These are phyloP conservation scores for Alosa sapidissima DNA, from an alignment of 2,797 vertebrate species.

Conservation along the genomic window DNA sequence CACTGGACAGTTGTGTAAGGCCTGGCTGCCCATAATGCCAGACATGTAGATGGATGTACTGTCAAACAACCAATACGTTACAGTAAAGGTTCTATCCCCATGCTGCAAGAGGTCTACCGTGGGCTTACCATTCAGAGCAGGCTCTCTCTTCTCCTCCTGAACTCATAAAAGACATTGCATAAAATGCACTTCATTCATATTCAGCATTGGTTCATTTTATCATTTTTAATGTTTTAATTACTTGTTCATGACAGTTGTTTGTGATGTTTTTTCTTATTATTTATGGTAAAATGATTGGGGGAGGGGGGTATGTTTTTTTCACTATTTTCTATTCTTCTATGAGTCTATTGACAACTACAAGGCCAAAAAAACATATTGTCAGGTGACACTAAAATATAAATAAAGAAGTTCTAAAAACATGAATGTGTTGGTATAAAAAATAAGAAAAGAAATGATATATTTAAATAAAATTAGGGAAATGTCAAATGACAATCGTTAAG, in stretches of 20 bases:
- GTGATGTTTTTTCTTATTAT: constrained; percentile 22
- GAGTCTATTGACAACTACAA: constrained; percentile 36
- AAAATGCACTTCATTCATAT: constrained; percentile 42
- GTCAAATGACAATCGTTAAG: constrained; percentile 45
- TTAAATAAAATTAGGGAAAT: constrained; percentile 35
- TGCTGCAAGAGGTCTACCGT: not conserved
- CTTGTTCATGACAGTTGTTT: constrained; percentile 37
- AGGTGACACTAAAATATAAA: constrained; percentile 30
- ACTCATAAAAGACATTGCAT: constrained; percentile 40
- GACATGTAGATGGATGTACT: not conserved
- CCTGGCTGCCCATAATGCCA: not conserved
- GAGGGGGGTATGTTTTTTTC: constrained; percentile 6
- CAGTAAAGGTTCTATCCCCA: not conserved
- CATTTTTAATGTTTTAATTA: constrained; percentile 29
- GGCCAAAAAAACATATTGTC: constrained; percentile 42
- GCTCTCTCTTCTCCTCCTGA: constrained; percentile 40
- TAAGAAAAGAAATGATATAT: constrained; percentile 25
- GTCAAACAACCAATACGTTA: not conserved
- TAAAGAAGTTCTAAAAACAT: constrained; percentile 22
- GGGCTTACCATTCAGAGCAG: constrained; percentile 29
- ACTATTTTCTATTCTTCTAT: constrained; percentile 47
- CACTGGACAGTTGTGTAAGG: not conserved
- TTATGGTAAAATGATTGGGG: constrained; percentile 26
- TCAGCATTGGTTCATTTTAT: constrained; percentile 36
- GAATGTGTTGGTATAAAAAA: constrained; percentile 41